Base-by-base conservation (phyloP, 2,113 vertebrate genomes). In the Halichoerus grypus region DNA sequence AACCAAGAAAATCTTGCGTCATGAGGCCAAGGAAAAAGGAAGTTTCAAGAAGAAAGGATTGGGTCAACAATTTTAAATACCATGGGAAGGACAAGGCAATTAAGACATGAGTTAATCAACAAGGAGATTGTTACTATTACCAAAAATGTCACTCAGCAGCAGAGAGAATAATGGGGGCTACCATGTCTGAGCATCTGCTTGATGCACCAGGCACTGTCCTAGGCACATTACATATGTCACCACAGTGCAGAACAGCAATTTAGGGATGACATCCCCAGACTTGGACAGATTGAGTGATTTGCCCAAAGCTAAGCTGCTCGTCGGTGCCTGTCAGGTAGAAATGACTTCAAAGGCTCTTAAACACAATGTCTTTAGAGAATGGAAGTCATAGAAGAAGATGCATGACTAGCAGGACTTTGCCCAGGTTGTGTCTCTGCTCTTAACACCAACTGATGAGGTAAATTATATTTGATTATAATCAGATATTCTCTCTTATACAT, bases 41-140 rank as follows among this genome's bases (percentile, higher is more conserved):
- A 77, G 69, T 94, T 89, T 71, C 42, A 76, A 81, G 55, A 67
- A 94, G 55, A 82, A 89, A 87, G 55, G 28, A 69, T 9, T 65
- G 4, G 13, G 55, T 18, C 46, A 55, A 33, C 28, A 65, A 85
- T 88, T 80, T 87, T 79, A 88, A 89, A 90, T 55, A 49, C 33
- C 6, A 55, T 15, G 61, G 55, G 31, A 83, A 90, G 26, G 53
- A 88, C 39, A 69, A 71, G 33, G 24, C 92, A 53, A 85, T 76
- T 33, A 65, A 94, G 51, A 22, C 85, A n/a, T 11, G 9, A 84
- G 33, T 72, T 80, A 33, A 67, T 39, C 51, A 71, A 61, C 42
- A 91, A 76, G 65, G 31, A 71, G 59, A 53, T 77, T 33, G 51
- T 9, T 16, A 65, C 39, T 21, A 21, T 57, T 51, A 46, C 33